Percentiles rank a stretch among this genome's conserved stretches.
Conservation (phyloP, 2,797 vertebrate genomes). For the Poecilia wingei region DNA sequence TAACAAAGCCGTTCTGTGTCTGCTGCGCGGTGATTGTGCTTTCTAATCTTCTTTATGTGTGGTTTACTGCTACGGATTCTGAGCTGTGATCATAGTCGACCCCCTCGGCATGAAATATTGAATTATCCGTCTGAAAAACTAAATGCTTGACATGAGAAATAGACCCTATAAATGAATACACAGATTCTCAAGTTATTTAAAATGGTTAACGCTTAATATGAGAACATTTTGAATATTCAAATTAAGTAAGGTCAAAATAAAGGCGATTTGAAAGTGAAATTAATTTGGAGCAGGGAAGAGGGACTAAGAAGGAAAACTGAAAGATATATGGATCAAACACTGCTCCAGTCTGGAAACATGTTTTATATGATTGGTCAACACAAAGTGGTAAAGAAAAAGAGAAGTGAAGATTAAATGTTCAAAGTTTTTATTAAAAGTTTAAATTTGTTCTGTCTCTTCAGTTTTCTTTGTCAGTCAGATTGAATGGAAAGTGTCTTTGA, state of each 20-base stretch:
- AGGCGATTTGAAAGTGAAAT: neutral
- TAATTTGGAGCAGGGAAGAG: neutral
- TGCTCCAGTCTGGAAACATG: neutral
- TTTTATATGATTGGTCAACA: neutral
- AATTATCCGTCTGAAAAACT: neutral
- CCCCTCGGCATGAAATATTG: neutral
- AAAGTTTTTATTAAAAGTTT: neutral
- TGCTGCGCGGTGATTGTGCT: neutral
- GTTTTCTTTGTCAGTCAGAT: neutral
- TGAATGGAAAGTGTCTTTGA: neutral
- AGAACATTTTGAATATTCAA: neutral
- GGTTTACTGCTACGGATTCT: neutral
- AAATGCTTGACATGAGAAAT: neutral
- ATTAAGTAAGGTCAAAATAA: neutral
- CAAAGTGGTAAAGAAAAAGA: neutral
- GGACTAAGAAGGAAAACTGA: neutral
- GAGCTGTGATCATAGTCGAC: neutral
- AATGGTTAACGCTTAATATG: neutral
- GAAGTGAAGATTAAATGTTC: neutral
- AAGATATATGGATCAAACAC: neutral
- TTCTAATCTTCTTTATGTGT: neutral
- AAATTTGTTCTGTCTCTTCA: neutral
- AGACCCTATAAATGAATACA: neutral
- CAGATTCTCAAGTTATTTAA: neutral
- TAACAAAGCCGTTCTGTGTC: neutral